Evolutionary conservation across 2,888 invertebrate genomes (phyloP), one percentile per base, ranked within the genome.

Genomic region (Scotopteryx bipunctaria): DNA sequence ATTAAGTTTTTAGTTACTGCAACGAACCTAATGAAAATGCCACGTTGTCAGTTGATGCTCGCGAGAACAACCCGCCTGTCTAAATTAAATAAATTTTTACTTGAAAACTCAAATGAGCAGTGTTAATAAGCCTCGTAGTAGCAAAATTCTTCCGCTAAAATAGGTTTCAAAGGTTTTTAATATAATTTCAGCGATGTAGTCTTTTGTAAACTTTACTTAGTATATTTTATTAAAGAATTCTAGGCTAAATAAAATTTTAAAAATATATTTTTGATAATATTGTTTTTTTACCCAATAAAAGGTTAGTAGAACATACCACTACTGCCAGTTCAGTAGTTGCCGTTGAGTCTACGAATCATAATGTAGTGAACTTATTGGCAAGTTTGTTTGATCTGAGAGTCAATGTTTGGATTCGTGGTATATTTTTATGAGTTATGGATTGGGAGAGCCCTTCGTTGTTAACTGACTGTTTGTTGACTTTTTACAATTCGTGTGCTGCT

Each of bases 1-100:
- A 86, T 86, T 84, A 89, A 87, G 87, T 89, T 89, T 89, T 89
- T 89, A 87, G 83, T 78, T 83, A 79, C 78, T 82, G 81, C 81
- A 83, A 78, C 77, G 76, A 77, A 80, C 75, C 83, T 88, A 86
- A 90, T 89, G 87, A 88, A 86, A 89, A 88, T 86, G 72, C 83
- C 86, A 61, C 67, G 67, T 69, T 79, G 84, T 85, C 86, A 83
- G 78, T 78, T 73, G 68, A 67, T 63, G 62, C 67, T 64, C 41
- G 54, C 52, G 46, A 45, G 50, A 50, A 27, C 54, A 45, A 46
- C 52, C 50, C 54, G 51, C 45, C 59, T 64, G 68, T 69, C 65
- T 63, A 68, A 69, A 71, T 71, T 63, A 66, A 66, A 69, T 66
- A 61, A 63, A 65, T 47, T 65, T 66, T 61, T 60, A 55, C 57